Evolutionary conservation across 2,888 invertebrate genomes (phyloP), one percentile per base, ranked within the genome.

Genomic region (Oscheius sp.): DNA sequence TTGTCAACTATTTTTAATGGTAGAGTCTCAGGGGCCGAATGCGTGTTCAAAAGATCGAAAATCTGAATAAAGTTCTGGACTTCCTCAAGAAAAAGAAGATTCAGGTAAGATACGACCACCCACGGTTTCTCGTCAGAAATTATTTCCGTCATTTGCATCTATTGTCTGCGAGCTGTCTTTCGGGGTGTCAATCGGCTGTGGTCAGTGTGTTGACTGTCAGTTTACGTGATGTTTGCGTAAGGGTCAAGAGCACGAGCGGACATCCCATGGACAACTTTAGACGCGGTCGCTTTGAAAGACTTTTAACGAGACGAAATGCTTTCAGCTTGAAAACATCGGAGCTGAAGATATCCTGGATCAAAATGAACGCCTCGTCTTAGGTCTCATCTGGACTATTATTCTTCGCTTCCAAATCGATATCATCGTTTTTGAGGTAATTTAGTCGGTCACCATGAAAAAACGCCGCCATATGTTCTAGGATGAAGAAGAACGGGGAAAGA

Each of bases 301-400:
- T 57, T 27, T 33, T 15, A n/a, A 37, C 25, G 23, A n/a, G n/a
- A n/a, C n/a, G n/a, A 8, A 57, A 17, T 33, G 29, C 34, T 37
- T 66, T 71, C 92, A 95, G 57, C 89, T 97, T 88, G 97, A 97
- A 90, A 96, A 95, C 85, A 97, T 98, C 86, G 97, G 97, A 76
- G 96, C 97, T n/a, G 96, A 97, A 89, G 97, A 98, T 88, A 97
- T 98, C 79, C 95, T 96, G 74, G 97, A 98, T 88, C 95, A 96
- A 37, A 97, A 97, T 90, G 95, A 94, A 48, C 91, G 96, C 58
- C 91, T 98, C 77, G 98, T 97, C 87, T 91, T 98, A 78, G 97
- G 97, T 82, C 91, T 98, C 63, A 96, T 98, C 82, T 98, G 97
- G 97, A 97, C 97, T 72, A 98, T 98, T 87, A 98, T 98, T 89